A percentile compares a stretch with the other conserved stretches of the same genome.
These are phyloP conservation scores for Drosophila hydei DNA, from an alignment of 1,140 invertebrate species.

Conservation along the genomic window DNA sequence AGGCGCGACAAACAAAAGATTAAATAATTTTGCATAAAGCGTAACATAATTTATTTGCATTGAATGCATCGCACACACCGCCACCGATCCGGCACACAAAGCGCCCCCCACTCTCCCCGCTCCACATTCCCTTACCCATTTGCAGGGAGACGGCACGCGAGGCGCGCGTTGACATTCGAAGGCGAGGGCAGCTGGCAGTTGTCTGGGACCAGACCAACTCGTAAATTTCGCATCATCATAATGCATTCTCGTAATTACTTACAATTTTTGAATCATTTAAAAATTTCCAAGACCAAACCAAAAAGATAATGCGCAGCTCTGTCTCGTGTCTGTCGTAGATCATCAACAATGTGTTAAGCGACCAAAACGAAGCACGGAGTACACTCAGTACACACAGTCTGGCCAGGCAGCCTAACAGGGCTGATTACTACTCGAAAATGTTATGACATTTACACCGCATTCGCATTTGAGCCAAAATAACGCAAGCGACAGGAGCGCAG, in stretches of 20 bases:
- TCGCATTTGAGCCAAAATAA: conserved; percentile 38
- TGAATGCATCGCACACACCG: conserved; percentile 80
- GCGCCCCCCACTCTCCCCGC: neutral
- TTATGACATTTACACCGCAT: conserved; percentile 75
- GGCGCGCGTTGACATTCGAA: neutral
- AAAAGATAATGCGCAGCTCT: conserved; percentile 30
- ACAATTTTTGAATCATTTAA: conserved; percentile 81
- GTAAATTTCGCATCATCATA: conserved; percentile 82
- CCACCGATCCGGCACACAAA: conserved; percentile 67
- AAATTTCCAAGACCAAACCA: conserved; percentile 63
- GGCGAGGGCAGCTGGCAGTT: conserved; percentile 2
- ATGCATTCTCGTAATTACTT: conserved; percentile 83
- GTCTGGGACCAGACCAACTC: conserved; percentile 54
- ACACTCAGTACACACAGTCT: conserved; percentile 10
- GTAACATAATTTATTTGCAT: conserved; percentile 83
- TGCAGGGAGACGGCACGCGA: conserved; percentile 4
- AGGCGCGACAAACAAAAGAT: conserved; percentile 77
- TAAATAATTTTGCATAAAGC: conserved; percentile 83
- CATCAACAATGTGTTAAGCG: conserved; percentile 77
- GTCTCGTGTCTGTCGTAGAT: conserved; percentile 62
- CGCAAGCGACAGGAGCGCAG: conserved; percentile 47
- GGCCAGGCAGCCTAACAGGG: conserved; percentile 2
- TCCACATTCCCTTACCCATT: neutral
- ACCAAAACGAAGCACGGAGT: conserved; percentile 40
- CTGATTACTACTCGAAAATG: conserved; percentile 72